Conservation (phyloP, 2,113 vertebrate genomes). For the Calyptommatus sinebrachiatus region DNA sequence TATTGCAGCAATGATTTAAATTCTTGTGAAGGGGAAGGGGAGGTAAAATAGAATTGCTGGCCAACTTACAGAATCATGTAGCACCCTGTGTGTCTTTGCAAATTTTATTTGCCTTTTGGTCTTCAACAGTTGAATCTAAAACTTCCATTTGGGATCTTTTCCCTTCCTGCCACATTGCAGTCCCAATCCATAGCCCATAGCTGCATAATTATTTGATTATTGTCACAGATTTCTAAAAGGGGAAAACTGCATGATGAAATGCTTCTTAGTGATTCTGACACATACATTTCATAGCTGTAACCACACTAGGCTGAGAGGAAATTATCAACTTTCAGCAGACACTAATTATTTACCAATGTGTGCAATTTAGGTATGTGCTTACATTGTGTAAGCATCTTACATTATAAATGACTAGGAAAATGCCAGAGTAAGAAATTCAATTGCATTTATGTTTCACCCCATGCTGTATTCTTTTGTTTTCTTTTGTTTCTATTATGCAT, state of each 20-base stretch:
- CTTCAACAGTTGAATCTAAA: too few species aligned
- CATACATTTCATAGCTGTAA: neutral
- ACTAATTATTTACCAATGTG: neutral
- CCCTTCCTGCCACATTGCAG: too few species aligned
- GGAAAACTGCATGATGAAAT: neutral
- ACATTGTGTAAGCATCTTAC: neutral
- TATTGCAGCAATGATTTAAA: slow-evolving; percentile 28
- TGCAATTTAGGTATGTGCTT: neutral
- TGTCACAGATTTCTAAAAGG: neutral
- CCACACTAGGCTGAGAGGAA: neutral
- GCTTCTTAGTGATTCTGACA: slow-evolving; percentile 6
- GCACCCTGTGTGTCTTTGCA: neutral
- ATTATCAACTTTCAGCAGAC: neutral
- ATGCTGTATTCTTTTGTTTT: neutral
- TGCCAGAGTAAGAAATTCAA: neutral
- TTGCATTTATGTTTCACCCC: slow-evolving; percentile 18
- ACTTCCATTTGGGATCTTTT: too few species aligned
- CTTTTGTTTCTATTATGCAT: slow-evolving; percentile 22
- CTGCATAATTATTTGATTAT: neutral
- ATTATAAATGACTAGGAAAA: slow-evolving; percentile 2
- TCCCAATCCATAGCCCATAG: too few species aligned
- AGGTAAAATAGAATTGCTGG: neutral
- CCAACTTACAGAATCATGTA: neutral
- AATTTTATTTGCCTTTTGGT: neutral
- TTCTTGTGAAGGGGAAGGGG: neutral